These are phyloP conservation scores for Notarius lentiginosus DNA, from an alignment of 2,113 vertebrate species.

Conservation along the genomic window DNA sequence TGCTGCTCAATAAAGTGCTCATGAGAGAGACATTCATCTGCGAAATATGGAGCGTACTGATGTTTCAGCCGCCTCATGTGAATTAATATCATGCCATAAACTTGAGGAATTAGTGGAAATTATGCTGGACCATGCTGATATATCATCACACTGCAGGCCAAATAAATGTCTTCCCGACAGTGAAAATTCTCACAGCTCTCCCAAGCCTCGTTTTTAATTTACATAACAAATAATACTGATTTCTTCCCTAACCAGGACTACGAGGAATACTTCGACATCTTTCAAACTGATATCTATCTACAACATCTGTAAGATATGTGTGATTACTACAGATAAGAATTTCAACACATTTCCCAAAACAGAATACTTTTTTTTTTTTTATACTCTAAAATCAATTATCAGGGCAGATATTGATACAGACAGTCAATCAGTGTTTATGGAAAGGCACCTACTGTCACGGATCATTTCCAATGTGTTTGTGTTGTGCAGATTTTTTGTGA, in stretches of 20 bases:
- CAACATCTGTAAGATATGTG: not conserved
- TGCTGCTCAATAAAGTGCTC: slow-evolving; percentile 39
- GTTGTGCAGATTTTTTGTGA: not conserved
- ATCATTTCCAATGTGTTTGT: not conserved
- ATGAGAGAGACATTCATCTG: slow-evolving; percentile 22
- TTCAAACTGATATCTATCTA: not conserved
- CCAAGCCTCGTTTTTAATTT: not conserved
- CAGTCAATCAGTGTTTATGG: not conserved
- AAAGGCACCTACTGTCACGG: not conserved
- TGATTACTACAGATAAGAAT: not conserved
- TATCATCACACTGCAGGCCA: slow-evolving; percentile 20
- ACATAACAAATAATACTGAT: not conserved
- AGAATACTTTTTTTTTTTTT: not conserved
- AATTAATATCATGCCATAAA: slow-evolving; percentile 32
- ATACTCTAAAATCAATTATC: no score
- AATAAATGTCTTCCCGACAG: slow-evolving; percentile 18
- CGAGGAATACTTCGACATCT: not conserved
- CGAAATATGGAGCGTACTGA: slow-evolving; percentile 19
- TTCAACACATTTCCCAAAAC: not conserved
- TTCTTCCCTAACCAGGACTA: not conserved
- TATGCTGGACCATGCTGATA: slow-evolving; percentile 2
- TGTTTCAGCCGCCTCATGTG: slow-evolving; percentile 23
- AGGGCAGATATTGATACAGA: not conserved
- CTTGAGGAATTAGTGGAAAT: slow-evolving; percentile 33
- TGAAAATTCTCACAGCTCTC: not conserved